Evolutionary conservation across 2,888 invertebrate species (phyloP).

Genomic region (Leptogaster cylindrica): DNA sequence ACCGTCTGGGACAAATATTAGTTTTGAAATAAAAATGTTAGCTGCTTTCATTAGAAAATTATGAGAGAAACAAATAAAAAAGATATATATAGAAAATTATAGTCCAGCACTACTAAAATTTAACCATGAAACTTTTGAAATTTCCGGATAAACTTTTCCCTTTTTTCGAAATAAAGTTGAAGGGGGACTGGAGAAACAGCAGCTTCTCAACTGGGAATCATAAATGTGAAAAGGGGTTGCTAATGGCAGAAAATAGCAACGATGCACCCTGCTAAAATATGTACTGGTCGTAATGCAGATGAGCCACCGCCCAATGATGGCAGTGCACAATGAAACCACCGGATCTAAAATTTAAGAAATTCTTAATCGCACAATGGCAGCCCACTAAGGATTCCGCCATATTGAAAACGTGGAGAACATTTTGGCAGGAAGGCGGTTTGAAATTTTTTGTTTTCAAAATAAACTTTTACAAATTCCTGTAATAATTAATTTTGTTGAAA

Average conservation of each 20-base stretch:
- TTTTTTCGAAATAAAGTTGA: too few relatives aligned
- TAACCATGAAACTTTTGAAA: slow-evolving; percentile 28
- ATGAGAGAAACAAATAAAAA: slow-evolving; percentile 11
- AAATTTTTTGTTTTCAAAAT: too few relatives aligned
- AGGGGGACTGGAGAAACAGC: slow-evolving; percentile 9
- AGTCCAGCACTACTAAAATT: slow-evolving; percentile 3
- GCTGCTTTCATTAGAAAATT: slow-evolving; percentile 25
- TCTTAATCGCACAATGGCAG: background rate
- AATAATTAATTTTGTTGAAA: too few relatives aligned
- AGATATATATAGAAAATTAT: too few relatives aligned
- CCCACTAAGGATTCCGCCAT: too few relatives aligned
- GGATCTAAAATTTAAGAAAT: slow-evolving; percentile 26
- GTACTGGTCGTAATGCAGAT: slow-evolving; percentile 13
- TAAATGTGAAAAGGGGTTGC: slow-evolving; percentile 30
- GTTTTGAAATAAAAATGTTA: background rate
- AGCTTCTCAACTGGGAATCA: slow-evolving; percentile 6
- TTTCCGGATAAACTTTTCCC: slow-evolving; percentile 23
- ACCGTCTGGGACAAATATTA: slow-evolving; percentile 6
- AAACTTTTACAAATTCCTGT: too few relatives aligned
- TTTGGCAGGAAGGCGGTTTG: too few relatives aligned
- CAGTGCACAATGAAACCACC: slow-evolving; percentile 7
- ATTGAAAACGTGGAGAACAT: too few relatives aligned
- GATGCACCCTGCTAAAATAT: slow-evolving; percentile 12
- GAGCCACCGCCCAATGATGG: slow-evolving; percentile 20
- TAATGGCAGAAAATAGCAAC: slow-evolving; percentile 13